A percentile compares a stretch with the other conserved stretches of the same genome.
These are phyloP conservation scores for Allophyes oxyacanthae DNA, from an alignment of 2,888 invertebrate species.

Conservation along the genomic window DNA sequence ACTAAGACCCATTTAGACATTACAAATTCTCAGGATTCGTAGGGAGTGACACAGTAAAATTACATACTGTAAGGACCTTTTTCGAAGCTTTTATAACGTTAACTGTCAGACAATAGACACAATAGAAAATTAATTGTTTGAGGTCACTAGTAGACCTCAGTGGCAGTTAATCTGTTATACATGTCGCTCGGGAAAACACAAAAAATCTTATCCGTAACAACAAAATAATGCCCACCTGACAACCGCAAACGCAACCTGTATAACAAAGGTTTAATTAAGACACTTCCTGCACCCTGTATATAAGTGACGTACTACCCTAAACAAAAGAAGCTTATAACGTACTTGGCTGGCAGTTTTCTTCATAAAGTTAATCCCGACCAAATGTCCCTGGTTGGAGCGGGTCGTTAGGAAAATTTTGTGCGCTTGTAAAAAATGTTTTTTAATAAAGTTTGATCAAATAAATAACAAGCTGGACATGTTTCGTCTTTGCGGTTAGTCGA, in stretches of 20 bases:
- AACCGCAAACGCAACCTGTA: conserved; percentile 43
- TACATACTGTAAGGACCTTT: conserved; percentile 1
- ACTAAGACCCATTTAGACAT: no score
- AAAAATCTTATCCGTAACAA: conserved; percentile 3
- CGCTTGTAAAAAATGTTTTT: conserved; percentile 42
- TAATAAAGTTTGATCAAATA: conserved; percentile 36
- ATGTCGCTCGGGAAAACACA: not conserved
- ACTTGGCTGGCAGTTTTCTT: conserved; percentile 58
- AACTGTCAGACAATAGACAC: no score
- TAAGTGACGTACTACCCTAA: conserved; percentile 54
- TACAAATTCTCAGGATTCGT: no score
- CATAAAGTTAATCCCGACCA: conserved; percentile 51
- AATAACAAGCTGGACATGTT: conserved; percentile 10
- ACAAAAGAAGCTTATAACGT: conserved; percentile 63
- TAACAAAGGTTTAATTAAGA: conserved; percentile 57
- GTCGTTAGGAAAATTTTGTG: conserved; percentile 40
- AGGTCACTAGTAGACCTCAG: no score
- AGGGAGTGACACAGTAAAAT: not conserved
- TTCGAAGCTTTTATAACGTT: no score
- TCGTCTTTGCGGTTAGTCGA: conserved; percentile 2
- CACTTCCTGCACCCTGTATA: conserved; percentile 53
- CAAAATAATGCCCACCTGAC: conserved; percentile 17
- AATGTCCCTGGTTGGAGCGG: conserved; percentile 38
- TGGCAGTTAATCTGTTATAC: no score
- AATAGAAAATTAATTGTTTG: no score